Base-by-base conservation (phyloP, 2,113 vertebrate species). In the Neodontobutis hainanensis region DNA sequence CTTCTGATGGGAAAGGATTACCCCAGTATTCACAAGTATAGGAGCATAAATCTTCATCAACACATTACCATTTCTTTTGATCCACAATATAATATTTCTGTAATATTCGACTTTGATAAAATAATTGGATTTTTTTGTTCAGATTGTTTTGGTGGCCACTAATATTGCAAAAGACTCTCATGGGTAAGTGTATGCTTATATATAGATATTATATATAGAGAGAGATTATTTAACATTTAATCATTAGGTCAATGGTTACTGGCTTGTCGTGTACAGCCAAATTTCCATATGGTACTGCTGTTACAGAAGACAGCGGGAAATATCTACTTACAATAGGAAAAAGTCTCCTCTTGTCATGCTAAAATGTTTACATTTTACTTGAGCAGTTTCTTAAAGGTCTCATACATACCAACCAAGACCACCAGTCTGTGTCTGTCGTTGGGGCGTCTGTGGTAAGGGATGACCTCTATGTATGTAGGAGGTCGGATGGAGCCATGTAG, bases 401-500 rank as follows among this genome's bases (percentile, higher is more conserved):
- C n/a, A 42, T 64, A 89, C 88, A 1, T 68, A 92, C 90, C 90
- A 11, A 84, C 77, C 64, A 92, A 75, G 7, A 90, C 49, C 5
- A 91, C 84, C 50, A 90, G 78, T 12, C 73, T 75, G 15, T 75
- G 70, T 38, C 15, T 68, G 38, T 88, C 89, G 11, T 57, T 66
- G 3, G 78, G 63, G 15, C 77, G 56, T 79, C 76, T 77, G 34
- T 49, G 55, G 67, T 86, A 85, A 6, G 82, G 86, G 19, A 87
- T 72, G 34, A 92, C 87, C 65, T 90, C 84, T 43, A 70, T 52
- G 82, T 92, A 93, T 47, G 85, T 80, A 3, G 82, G 77, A 11
- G 81, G 67, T 11, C 40, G 34, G 3, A 72, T 76, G 12, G 90
- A 92, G 15, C 93, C 83, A 0, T 94, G 93, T 10, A 92, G 89